phyloP scores from a whole-genome alignment of 1,140 invertebrate species.

The Cydia splendana region DNA sequence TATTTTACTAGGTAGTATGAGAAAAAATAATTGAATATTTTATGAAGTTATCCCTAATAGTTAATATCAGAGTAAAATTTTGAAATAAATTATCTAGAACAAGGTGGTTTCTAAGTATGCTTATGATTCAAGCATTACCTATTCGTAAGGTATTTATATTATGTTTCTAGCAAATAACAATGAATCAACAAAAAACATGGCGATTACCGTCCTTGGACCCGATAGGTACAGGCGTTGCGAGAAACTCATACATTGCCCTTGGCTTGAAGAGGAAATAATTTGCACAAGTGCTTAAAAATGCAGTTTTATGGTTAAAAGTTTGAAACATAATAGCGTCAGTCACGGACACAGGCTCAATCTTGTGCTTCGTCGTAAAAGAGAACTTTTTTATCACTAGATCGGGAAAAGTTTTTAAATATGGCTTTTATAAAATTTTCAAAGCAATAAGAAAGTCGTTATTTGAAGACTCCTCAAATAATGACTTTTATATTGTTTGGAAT shows the following conservation, averaged over 20 bases:
- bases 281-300: constrained; percentile 8
- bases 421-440: not conserved
- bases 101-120: too few species aligned
- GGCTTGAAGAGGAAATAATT: not conserved
- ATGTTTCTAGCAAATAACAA: not conserved
- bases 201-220: too few species aligned
- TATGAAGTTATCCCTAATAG: too few species aligned
- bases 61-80: too few species aligned
- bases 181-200: too few species aligned
- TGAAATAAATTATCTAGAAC: too few species aligned
- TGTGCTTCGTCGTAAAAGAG: not conserved
- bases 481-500: too few species aligned
- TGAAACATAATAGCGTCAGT: not conserved
- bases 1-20: not conserved
- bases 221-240: not conserved
- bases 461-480: too few species aligned
- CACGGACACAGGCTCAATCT: not conserved
- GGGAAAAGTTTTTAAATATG: not conserved
- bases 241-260: not conserved
- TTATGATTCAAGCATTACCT: not conserved
- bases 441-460: not conserved
- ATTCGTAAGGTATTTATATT: not conserved
- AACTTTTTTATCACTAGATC: not conserved
- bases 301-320: constrained; percentile 1
- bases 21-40: too few species aligned